phyloP scores from a whole-genome alignment of 1,140 invertebrate species.

The Gonioctena quinquepunctata region DNA sequence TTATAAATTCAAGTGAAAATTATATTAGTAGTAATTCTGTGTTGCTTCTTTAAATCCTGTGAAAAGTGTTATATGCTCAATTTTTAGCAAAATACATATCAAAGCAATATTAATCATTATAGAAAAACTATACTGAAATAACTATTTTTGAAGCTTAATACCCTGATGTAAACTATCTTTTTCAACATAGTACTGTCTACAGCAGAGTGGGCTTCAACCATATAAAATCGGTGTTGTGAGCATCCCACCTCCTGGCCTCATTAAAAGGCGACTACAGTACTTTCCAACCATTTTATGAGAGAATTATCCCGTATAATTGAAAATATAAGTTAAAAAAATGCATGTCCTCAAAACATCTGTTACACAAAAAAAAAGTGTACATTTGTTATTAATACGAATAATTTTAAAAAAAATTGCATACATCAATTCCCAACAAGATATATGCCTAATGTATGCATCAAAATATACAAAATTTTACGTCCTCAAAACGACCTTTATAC shows the following conservation, averaged over 20 bases:
- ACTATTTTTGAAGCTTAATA: no score
- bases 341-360: not conserved
- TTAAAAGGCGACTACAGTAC: no score
- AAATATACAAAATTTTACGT: not conserved
- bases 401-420: not conserved
- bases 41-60: not conserved
- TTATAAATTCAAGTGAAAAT: not conserved
- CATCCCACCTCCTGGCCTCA: not conserved
- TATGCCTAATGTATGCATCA: not conserved
- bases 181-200: no score
- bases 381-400: not conserved
- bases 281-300: not conserved
- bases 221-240: no score
- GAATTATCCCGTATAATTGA: not conserved
- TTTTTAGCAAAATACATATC: not conserved
- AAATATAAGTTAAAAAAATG: not conserved
- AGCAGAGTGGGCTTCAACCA: no score
- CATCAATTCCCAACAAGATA: not conserved
- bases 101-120: not conserved
- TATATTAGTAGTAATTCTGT: not conserved
- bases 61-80: no score
- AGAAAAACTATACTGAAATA: not conserved
- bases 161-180: no score
- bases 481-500: not conserved
- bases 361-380: not conserved